Evolutionary conservation across 2,888 invertebrate species (phyloP).

Genomic region (Stenodema calcarata): DNA sequence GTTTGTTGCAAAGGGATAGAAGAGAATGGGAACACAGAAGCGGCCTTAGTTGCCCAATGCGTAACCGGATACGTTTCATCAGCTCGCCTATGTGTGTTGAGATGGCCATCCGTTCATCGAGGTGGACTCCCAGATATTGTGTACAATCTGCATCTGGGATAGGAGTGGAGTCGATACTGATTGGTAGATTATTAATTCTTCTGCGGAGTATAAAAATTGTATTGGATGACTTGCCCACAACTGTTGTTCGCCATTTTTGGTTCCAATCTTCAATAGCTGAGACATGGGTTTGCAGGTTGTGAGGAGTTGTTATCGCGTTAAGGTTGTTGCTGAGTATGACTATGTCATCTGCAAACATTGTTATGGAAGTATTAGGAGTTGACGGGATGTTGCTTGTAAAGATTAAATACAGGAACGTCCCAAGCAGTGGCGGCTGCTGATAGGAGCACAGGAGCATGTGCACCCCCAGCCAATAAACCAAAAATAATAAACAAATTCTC

Average conservation of each 20-base stretch:
- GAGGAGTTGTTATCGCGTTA: background rate
- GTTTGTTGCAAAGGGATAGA: background rate
- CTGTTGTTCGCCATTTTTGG: background rate
- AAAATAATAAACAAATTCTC: too few relatives aligned
- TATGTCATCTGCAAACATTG: constrained; percentile 21
- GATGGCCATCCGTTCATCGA: background rate
- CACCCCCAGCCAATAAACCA: too few relatives aligned
- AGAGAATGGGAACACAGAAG: background rate
- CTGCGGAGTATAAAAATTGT: background rate
- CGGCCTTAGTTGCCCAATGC: background rate
- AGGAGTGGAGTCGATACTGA: too few relatives aligned
- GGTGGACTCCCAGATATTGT: background rate
- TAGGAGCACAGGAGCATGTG: too few relatives aligned
- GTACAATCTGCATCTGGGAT: too few relatives aligned
- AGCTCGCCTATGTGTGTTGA: background rate
- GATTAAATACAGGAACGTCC: background rate
- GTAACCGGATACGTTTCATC: background rate
- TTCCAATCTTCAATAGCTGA: background rate
- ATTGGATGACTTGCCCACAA: background rate
- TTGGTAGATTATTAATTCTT: too few relatives aligned
- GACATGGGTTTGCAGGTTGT: background rate
- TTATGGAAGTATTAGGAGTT: too few relatives aligned
- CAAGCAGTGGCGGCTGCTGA: too few relatives aligned
- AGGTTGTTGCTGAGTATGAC: background rate
- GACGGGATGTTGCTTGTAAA: constrained; percentile 1